These are phyloP conservation scores for Sussaba pulchella DNA, from an alignment of 2,888 invertebrate species.

Conservation along the genomic window DNA sequence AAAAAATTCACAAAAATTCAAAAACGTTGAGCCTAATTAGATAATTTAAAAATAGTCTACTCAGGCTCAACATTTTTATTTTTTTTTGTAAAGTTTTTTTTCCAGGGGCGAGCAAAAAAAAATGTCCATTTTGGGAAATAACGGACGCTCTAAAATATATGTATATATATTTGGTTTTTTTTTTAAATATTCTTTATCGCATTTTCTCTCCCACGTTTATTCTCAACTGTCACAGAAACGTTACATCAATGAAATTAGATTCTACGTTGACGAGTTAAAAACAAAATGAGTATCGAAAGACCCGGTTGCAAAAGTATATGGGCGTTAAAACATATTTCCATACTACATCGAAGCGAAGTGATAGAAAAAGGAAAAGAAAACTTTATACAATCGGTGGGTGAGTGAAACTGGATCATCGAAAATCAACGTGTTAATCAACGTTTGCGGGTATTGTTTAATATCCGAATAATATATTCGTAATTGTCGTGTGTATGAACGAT, in stretches of 20 bases:
- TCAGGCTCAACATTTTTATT: slow-evolving; percentile 22
- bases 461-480: slow-evolving; percentile 14
- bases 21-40: too few species aligned
- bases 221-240: slow-evolving; percentile 41
- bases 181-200: slow-evolving; percentile 39
- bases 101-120: too few species aligned
- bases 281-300: slow-evolving; percentile 12
- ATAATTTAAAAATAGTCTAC: too few species aligned
- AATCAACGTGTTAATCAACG: slow-evolving; percentile 65
- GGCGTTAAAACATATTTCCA: slow-evolving; percentile 7
- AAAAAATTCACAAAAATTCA: too few species aligned
- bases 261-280: slow-evolving; percentile 21
- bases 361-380: slow-evolving; percentile 48
- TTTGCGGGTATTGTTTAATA: slow-evolving; percentile 33
- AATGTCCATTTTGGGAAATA: too few species aligned
- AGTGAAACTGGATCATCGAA: slow-evolving; percentile 69
- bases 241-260: slow-evolving; percentile 17
- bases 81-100: slow-evolving; percentile 14
- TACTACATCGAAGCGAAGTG: slow-evolving; percentile 35
- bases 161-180: too few species aligned
- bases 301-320: slow-evolving; percentile 6
- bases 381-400: slow-evolving; percentile 66
- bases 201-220: slow-evolving; percentile 42
- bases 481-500: slow-evolving; percentile 31
- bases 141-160: too few species aligned